These are phyloP conservation scores for Alosa sapidissima DNA, from an alignment of 2,797 vertebrate genomes.

Conservation along the genomic window DNA sequence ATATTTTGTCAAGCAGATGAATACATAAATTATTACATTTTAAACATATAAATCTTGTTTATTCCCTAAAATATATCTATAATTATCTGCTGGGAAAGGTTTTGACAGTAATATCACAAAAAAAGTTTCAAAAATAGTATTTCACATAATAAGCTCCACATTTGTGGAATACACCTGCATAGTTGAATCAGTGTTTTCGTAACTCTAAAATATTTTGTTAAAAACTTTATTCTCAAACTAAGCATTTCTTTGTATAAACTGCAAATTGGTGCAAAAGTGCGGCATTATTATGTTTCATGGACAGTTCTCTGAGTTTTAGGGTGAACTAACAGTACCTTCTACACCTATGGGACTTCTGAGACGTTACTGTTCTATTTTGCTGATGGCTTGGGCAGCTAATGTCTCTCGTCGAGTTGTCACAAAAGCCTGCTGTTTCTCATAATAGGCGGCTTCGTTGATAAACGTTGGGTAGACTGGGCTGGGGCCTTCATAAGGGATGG, in stretches of 20 bases:
- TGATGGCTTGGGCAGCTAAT: slow-evolving; percentile 76
- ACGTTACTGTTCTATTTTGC: slow-evolving; percentile 52
- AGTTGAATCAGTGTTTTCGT: slow-evolving; percentile 18
- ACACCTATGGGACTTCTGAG: slow-evolving; percentile 40
- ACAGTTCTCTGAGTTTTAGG: slow-evolving; percentile 3
- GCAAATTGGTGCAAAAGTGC: slow-evolving; percentile 20
- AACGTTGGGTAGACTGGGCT: slow-evolving; percentile 87
- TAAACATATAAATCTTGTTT: not conserved
- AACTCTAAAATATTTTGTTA: slow-evolving; percentile 11
- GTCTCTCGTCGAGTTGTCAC: slow-evolving; percentile 83
- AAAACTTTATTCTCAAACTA: slow-evolving; percentile 3
- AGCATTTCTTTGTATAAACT: slow-evolving; percentile 15
- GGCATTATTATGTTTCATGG: not conserved
- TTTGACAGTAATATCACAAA: slow-evolving; percentile 4
- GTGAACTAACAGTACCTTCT: not conserved
- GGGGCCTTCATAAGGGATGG: slow-evolving; percentile 81
- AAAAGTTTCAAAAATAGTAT: slow-evolving; percentile 19
- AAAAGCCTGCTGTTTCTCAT: slow-evolving; percentile 95
- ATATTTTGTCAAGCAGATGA: not conserved
- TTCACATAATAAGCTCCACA: not conserved
- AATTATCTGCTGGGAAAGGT: slow-evolving; percentile 3
- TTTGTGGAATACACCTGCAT: not conserved
- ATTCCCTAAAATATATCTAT: slow-evolving; percentile 17
- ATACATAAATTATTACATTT: not conserved
- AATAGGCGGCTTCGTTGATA: slow-evolving; percentile 97